phyloP scores from a whole-genome alignment of 2,113 vertebrate genomes.

The Alexandromys fortis region DNA sequence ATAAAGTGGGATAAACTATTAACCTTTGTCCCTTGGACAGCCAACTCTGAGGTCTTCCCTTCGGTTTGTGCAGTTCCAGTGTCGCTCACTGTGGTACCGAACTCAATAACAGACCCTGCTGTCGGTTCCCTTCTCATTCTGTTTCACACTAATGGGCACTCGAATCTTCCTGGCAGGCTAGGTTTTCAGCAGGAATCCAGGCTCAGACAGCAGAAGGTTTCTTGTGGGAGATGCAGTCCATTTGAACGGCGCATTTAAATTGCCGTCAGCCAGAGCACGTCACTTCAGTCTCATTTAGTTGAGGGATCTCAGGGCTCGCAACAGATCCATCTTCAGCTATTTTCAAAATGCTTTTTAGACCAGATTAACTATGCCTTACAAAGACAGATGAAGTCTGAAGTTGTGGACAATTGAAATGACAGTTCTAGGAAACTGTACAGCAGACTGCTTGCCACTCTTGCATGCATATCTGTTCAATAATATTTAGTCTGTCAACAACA shows the following conservation, averaged over 20 bases:
- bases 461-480: conserved; percentile 14
- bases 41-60: background rate
- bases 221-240: conserved; percentile 41
- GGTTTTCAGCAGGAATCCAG: background rate
- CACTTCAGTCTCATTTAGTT: conserved; percentile 48
- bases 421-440: conserved; percentile 28
- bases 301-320: conserved; percentile 58
- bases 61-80: background rate
- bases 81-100: accelerated
- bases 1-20: background rate
- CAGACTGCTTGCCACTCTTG: background rate
- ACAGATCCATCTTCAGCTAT: conserved; percentile 39
- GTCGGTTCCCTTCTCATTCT: background rate
- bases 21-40: background rate
- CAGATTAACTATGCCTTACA: conserved; percentile 71
- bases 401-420: conserved; percentile 55
- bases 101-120: background rate
- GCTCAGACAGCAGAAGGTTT: conserved; percentile 16
- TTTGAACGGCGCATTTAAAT: conserved; percentile 48
- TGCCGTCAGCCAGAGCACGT: background rate
- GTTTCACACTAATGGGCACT: background rate
- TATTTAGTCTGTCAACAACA: conserved; percentile 49
- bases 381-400: conserved; percentile 56
- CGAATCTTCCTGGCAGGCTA: background rate
- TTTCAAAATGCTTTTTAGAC: conserved; percentile 66